phyloP scores from a whole-genome alignment of 2,113 vertebrate species.

The Takifugu bimaculatus region DNA sequence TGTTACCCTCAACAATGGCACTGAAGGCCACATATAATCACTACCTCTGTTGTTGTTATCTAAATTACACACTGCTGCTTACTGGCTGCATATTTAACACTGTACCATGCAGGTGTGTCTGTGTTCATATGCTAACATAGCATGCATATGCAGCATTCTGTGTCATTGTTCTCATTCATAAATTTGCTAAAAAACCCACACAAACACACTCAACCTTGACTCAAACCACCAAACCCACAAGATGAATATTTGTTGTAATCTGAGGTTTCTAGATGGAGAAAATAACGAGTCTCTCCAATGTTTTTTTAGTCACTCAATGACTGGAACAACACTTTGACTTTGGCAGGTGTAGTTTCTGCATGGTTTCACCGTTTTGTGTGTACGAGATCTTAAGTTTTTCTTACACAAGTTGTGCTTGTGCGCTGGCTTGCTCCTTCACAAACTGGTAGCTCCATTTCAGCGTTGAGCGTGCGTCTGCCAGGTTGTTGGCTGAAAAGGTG shows the following conservation, averaged over 20 bases:
- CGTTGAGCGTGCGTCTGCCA: slow-evolving; percentile 73
- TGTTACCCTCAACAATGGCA: too few relatives aligned
- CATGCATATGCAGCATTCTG: too few relatives aligned
- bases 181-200: too few relatives aligned
- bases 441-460: slow-evolving; percentile 81
- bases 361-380: neutral
- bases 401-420: slow-evolving; percentile 87
- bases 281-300: slow-evolving; percentile 1
- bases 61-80: too few relatives aligned
- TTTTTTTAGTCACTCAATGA: neutral
- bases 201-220: too few relatives aligned
- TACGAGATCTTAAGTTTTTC: slow-evolving; percentile 33
- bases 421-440: slow-evolving; percentile 76
- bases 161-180: too few relatives aligned
- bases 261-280: neutral
- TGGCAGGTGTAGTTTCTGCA: neutral
- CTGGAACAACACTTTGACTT: neutral
- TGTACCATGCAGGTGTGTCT: too few relatives aligned
- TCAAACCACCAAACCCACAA: neutral
- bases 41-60: too few relatives aligned
- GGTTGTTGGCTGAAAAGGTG: slow-evolving; percentile 77
- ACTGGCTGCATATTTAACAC: too few relatives aligned
- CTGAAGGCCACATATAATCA: too few relatives aligned
- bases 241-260: neutral
- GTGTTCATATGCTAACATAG: too few relatives aligned